These are phyloP conservation scores for Calosoma granatense DNA, from an alignment of 1,140 invertebrate genomes.

Conservation along the genomic window DNA sequence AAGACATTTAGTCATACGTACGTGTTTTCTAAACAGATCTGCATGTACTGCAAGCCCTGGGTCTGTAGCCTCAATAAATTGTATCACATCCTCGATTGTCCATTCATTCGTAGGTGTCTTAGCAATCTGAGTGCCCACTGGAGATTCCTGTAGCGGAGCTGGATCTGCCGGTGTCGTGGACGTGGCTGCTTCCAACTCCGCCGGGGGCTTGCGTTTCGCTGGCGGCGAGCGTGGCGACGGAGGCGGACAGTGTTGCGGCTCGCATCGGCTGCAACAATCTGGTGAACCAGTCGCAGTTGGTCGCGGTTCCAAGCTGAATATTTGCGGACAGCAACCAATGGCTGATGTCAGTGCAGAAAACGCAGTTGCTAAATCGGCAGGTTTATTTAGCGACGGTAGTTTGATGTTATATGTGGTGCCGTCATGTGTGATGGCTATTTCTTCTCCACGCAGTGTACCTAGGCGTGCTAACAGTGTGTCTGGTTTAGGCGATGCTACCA, in stretches of 20 bases:
- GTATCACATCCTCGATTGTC: slow-evolving; percentile 91
- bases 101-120: slow-evolving; percentile 69
- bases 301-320: slow-evolving; percentile 18
- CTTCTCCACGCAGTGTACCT: slow-evolving; percentile 28
- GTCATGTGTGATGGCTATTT: slow-evolving; percentile 27
- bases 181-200: slow-evolving; percentile 50
- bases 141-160: slow-evolving; percentile 33
- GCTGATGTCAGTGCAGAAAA: slow-evolving; percentile 23
- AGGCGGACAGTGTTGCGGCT: not conserved
- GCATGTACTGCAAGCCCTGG: slow-evolving; percentile 69
- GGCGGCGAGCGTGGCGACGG: slow-evolving; percentile 17
- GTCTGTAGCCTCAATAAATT: slow-evolving; percentile 76
- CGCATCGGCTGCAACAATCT: not conserved
- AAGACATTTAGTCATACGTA: slow-evolving; percentile 47
- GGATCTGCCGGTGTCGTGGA: slow-evolving; percentile 39
- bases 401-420: slow-evolving; percentile 30
- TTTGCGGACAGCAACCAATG: slow-evolving; percentile 28
- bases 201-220: slow-evolving; percentile 24
- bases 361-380: slow-evolving; percentile 24
- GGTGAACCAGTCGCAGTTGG: not conserved
- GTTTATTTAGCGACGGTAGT: slow-evolving; percentile 24
- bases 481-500: slow-evolving; percentile 26
- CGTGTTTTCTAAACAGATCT: slow-evolving; percentile 90
- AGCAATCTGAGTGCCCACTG: slow-evolving; percentile 27
- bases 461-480: slow-evolving; percentile 27